Percentiles rank a stretch among this genome's conserved stretches.
These are phyloP conservation scores for Cephus sareptanus DNA, from an alignment of 2,888 invertebrate species.

Conservation along the genomic window DNA sequence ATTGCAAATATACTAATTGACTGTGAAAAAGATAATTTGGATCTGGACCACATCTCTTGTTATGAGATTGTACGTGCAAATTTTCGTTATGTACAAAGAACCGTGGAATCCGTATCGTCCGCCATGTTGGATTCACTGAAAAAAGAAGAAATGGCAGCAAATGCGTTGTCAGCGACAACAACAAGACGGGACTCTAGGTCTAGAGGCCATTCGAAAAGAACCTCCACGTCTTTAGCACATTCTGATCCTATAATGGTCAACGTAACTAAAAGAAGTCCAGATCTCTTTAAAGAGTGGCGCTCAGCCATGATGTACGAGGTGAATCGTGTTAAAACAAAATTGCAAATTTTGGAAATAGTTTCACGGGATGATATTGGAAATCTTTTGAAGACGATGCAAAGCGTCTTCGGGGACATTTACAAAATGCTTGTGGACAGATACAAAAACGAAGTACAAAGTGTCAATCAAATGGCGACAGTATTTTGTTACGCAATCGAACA, in stretches of 20 bases:
- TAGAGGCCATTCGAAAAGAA: not conserved
- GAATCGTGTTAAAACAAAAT: conserved; percentile 67
- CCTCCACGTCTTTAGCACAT: not conserved
- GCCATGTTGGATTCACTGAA: conserved; percentile 10
- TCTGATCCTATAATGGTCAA: not conserved
- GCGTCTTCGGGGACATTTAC: conserved; percentile 64
- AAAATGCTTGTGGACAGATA: conserved; percentile 66
- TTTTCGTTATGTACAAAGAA: conserved; percentile 22
- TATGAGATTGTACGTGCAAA: conserved; percentile 33
- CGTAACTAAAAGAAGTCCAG: conserved; percentile 11
- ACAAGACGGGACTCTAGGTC: not conserved
- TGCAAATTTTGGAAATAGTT: conserved; percentile 62
- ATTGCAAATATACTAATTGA: conserved; percentile 22
- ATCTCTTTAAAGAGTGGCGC: conserved; percentile 70
- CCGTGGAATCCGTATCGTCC: conserved; percentile 25
- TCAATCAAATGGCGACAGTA: conserved; percentile 48
- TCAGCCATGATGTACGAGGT: conserved; percentile 71
- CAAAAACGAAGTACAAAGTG: conserved; percentile 60
- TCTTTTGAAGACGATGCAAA: conserved; percentile 65
- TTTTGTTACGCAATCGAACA: conserved; percentile 66
- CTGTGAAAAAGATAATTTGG: conserved; percentile 9
- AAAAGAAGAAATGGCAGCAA: conserved; percentile 21
- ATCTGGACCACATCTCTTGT: conserved; percentile 12
- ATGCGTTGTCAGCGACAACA: not conserved
- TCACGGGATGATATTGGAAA: conserved; percentile 66